phyloP scores from a whole-genome alignment of 2,888 invertebrate species.

The Euphydryas editha region DNA sequence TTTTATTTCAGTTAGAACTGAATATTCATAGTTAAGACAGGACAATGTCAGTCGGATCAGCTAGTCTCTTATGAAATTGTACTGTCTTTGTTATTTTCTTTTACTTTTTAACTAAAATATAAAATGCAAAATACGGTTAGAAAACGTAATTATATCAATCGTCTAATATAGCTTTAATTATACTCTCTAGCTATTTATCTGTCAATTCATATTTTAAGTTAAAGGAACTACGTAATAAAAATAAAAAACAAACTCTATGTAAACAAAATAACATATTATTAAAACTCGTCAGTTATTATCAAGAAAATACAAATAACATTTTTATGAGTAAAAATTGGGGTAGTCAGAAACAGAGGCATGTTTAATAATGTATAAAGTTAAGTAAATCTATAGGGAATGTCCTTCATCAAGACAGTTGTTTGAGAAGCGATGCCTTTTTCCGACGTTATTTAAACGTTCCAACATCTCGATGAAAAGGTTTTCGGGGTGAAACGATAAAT shows the following conservation, averaged over 20 bases:
- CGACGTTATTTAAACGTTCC: conserved; percentile 43
- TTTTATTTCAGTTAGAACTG: no score
- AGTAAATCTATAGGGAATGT: conserved; percentile 43
- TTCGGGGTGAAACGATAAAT: conserved; percentile 31
- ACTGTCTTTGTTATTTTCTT: no score
- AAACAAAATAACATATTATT: background rate
- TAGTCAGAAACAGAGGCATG: conserved; percentile 38
- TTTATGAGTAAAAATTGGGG: conserved; percentile 20
- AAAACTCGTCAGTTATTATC: conserved; percentile 2
- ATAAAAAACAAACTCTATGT: background rate
- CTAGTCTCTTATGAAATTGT: no score
- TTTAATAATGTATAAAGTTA: conserved; percentile 46
- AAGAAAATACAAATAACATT: conserved; percentile 6
- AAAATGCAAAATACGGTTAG: no score
- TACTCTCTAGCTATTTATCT: no score
- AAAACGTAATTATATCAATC: no score
- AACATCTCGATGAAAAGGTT: conserved; percentile 29
- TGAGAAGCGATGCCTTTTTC: conserved; percentile 38
- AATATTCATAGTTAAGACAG: no score
- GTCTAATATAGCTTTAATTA: no score
- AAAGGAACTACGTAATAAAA: no score
- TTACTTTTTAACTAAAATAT: no score
- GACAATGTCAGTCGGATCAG: no score
- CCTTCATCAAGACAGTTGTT: conserved; percentile 40
- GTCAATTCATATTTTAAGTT: no score